Evolutionary conservation across 2,797 vertebrate genomes (phyloP), one percentile per base, ranked within the genome.

Genomic region (Oophaga sylvatica): DNA sequence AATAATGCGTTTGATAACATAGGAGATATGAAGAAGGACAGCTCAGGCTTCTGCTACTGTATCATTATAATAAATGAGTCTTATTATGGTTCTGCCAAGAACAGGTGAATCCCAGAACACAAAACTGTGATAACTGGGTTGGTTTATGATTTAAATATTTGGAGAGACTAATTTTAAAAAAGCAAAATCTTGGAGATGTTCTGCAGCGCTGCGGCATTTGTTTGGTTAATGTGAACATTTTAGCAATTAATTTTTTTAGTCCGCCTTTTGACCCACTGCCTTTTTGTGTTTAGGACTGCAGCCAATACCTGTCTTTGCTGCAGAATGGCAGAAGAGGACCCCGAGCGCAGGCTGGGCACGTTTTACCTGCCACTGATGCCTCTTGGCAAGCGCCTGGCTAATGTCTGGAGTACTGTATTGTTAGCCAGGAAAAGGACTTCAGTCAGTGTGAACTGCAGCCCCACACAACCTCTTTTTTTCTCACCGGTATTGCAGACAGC

Each of bases 231-330:
- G 45, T 26, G 75, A 79, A 68, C 71, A 83, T 83, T 78, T 29
- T 48, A 80, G 80, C 45, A 79, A 83, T 86, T 70, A 65, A 56
- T 89, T 89, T 87, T 86, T 89, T 73, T 67, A 26, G 26, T 80
- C 8, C 11, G 63, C 73, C 70, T 83, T 62, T 48, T 89, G 84
- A 86, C 84, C 84, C 79, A 63, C 60, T 67, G 83, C 83, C 41
- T 53, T 59, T 79, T 63, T 35, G 31, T 73, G 65, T 83, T 80
- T 85, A 80, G 88, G 80, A 89, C 62, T 56, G 84, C 84, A 82
- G 88, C 84, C 88, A 86, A 83, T 67, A 60, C 26, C 80, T 70
- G 80, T 89, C 41, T 70, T 53, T 62, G 63, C 84, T 73, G 65
- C 84, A 56, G 80, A 80, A 83, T 83, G 75, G 65, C 71, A 79